Conservation (phyloP, 2,888 invertebrate species). For the Hyposoter didymator region DNA sequence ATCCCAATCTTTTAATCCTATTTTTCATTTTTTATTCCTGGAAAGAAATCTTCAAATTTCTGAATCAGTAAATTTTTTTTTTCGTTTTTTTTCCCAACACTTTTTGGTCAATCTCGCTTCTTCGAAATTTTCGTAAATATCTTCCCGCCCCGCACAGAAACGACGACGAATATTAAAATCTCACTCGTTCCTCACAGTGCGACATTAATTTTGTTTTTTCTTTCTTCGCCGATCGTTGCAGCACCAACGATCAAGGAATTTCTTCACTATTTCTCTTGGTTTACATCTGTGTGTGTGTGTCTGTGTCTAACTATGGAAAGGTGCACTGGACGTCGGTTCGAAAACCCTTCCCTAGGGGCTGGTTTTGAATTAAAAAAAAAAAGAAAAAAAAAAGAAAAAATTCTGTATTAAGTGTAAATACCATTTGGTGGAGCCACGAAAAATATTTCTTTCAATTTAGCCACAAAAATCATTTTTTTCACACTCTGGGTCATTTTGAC, state of each 20-base stretch:
- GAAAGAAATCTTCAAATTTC: background rate
- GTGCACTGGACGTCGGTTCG: constrained; percentile 72
- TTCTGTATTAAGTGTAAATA: constrained; percentile 61
- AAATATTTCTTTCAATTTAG: background rate
- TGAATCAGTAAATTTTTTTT: background rate
- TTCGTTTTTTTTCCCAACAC: background rate
- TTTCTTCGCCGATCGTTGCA: constrained; percentile 55
- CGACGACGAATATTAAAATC: constrained; percentile 66
- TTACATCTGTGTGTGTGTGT: constrained; percentile 65
- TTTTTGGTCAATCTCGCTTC: background rate
- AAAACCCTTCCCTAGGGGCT: constrained; percentile 58
- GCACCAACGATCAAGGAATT: constrained; percentile 59
- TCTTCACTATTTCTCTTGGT: constrained; percentile 58
- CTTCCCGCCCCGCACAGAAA: constrained; percentile 28
- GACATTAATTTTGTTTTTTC: constrained; percentile 45
- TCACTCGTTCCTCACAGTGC: constrained; percentile 65
- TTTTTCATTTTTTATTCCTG: background rate
- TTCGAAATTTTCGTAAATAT: background rate
- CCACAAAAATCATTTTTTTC: background rate
- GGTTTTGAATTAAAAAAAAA: constrained; percentile 53
- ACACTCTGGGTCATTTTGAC: constrained; percentile 4
- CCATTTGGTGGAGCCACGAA: constrained; percentile 22
- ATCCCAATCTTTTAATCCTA: background rate
- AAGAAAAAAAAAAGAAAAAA: background rate
- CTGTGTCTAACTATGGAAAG: constrained; percentile 75